Evolutionary conservation across 1,140 invertebrate genomes (phyloP).

Genomic region (Leptonema lineaticorne): DNA sequence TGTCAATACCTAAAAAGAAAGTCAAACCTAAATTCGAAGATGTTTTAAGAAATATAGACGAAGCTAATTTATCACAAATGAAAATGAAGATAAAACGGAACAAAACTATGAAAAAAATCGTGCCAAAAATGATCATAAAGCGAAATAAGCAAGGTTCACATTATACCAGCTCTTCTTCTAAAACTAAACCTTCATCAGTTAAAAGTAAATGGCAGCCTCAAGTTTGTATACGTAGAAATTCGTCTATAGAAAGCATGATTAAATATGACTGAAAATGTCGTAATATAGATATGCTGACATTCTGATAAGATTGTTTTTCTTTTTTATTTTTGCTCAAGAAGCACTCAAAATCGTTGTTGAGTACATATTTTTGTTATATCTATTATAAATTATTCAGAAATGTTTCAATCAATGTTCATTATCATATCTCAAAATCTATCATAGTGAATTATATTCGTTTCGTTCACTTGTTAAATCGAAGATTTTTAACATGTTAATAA

Average conservation of each 20-base stretch:
- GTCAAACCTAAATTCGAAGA: conserved; percentile 55
- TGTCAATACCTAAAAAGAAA: conserved; percentile 44
- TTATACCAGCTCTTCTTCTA: conserved; percentile 47
- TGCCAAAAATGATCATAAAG: conserved; percentile 56
- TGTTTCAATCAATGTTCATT: too few species aligned
- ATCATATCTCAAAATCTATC: too few species aligned
- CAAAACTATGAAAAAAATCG: conserved; percentile 46
- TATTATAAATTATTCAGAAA: too few species aligned
- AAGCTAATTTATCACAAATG: conserved; percentile 49
- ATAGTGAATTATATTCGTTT: too few species aligned
- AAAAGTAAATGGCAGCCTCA: conserved; percentile 56
- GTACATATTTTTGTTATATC: too few species aligned
- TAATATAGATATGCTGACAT: not conserved
- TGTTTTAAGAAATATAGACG: conserved; percentile 55
- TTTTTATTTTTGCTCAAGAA: not conserved
- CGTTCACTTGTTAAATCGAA: too few species aligned
- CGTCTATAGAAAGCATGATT: conserved; percentile 53
- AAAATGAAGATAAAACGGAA: conserved; percentile 49
- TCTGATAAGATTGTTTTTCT: not conserved
- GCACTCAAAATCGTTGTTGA: not conserved
- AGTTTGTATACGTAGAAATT: conserved; percentile 53
- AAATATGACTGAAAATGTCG: conserved; percentile 14
- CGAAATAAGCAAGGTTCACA: conserved; percentile 53
- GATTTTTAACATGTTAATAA: not conserved
- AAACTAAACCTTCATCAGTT: conserved; percentile 46